phyloP scores from a whole-genome alignment of 2,113 vertebrate species.

The Petroica traversi region DNA sequence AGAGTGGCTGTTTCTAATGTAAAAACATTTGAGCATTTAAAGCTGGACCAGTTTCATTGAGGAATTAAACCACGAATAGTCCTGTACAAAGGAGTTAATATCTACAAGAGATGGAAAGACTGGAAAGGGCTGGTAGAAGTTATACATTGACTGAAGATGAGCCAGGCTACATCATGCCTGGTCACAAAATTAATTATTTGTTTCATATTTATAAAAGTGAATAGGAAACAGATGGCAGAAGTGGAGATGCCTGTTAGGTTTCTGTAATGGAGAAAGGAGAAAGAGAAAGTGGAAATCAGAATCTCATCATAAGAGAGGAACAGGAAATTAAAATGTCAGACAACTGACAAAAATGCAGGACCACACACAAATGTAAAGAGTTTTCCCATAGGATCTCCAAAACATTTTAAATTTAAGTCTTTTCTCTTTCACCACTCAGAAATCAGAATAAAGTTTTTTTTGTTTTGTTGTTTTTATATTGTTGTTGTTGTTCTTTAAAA shows the following conservation, averaged over 20 bases:
- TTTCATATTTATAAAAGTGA: slow-evolving; percentile 61
- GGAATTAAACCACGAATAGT: not conserved
- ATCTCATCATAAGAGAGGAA: slow-evolving; percentile 56
- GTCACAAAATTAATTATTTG: slow-evolving; percentile 61
- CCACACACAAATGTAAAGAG: slow-evolving; percentile 41
- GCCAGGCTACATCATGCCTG: not conserved
- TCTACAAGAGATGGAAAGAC: not conserved
- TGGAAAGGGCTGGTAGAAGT: slow-evolving; percentile 40
- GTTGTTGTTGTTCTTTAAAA: no score
- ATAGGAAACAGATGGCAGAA: slow-evolving; percentile 71
- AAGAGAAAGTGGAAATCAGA: slow-evolving; percentile 57
- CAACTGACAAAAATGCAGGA: slow-evolving; percentile 53
- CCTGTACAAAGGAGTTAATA: not conserved
- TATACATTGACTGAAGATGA: slow-evolving; percentile 48
- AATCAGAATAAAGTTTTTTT: not conserved
- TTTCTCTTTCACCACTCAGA: not conserved
- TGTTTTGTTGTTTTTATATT: no score
- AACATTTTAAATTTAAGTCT: not conserved
- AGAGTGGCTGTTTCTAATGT: not conserved
- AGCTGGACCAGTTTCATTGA: not conserved
- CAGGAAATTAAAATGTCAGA: slow-evolving; percentile 75
- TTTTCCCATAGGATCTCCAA: not conserved
- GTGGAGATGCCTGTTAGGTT: slow-evolving; percentile 47
- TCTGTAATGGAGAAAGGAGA: slow-evolving; percentile 25
- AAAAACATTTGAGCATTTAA: not conserved